Evolutionary conservation across 1,140 invertebrate genomes (phyloP).

Genomic region (Aphis craccivora): DNA sequence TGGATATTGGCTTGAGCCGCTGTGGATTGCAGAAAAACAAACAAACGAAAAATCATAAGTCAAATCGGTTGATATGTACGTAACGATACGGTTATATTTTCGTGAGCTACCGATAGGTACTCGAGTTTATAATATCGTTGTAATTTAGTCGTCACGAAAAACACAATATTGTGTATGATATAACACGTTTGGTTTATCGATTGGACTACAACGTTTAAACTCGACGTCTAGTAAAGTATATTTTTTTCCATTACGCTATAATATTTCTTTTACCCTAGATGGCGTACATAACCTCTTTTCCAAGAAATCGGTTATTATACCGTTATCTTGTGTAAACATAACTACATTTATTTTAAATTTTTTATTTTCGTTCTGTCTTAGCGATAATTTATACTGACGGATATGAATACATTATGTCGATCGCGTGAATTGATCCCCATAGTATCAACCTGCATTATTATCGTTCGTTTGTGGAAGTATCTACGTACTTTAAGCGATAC

Average conservation of each 20-base stretch:
- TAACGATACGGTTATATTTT: too few relatives aligned
- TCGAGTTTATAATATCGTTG: background rate
- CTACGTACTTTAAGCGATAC: background rate
- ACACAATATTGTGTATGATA: background rate
- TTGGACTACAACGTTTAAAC: background rate
- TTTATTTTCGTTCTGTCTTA: background rate
- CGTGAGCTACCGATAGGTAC: too few relatives aligned
- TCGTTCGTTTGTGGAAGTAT: background rate
- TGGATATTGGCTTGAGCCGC: slow-evolving; percentile 85
- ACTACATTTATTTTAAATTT: background rate
- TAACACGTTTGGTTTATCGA: background rate
- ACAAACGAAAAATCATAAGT: background rate
- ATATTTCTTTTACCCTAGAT: background rate
- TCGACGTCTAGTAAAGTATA: background rate
- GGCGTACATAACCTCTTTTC: background rate
- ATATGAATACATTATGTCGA: background rate
- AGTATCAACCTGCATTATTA: background rate
- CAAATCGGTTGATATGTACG: background rate
- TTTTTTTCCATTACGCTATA: background rate
- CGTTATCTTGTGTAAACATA: background rate
- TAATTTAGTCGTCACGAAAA: background rate
- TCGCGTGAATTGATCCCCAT: background rate
- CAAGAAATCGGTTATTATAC: background rate
- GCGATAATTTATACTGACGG: background rate
- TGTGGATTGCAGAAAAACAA: slow-evolving; percentile 63